phyloP scores from a whole-genome alignment of 2,797 vertebrate species.

The Enteromius unitaeniatus region DNA sequence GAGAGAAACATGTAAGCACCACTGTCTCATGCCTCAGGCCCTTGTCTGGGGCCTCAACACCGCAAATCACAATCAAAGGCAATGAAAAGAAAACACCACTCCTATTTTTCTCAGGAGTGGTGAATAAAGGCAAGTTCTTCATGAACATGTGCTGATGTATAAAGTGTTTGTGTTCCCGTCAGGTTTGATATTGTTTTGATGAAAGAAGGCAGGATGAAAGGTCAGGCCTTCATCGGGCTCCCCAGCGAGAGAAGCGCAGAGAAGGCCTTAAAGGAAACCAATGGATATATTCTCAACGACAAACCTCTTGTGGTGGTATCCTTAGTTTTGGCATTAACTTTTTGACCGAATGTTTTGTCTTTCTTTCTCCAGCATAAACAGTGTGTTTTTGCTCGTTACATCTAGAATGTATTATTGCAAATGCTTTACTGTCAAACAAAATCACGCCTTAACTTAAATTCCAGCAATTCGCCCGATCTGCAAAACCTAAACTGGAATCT shows the following conservation, averaged over 20 bases:
- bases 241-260: constrained; percentile 91
- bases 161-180: constrained; percentile 36
- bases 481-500: constrained; percentile 88
- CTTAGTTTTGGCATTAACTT: constrained; percentile 68
- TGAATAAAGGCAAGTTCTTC: constrained; percentile 35
- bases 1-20: constrained; percentile 93
- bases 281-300: constrained; percentile 92
- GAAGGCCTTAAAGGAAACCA: constrained; percentile 92
- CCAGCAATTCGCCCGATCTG: constrained; percentile 96
- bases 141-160: constrained; percentile 48
- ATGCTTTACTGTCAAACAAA: constrained; percentile 10
- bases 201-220: constrained; percentile 99
- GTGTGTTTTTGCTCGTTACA: background rate
- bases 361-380: background rate
- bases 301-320: constrained; percentile 98
- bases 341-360: background rate
- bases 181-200: constrained; percentile 98
- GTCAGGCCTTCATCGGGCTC: constrained; percentile 96
- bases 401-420: constrained; percentile 8
- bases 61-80: constrained; percentile 25
- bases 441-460: constrained; percentile 77
- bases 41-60: constrained; percentile 21
- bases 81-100: constrained; percentile 24
- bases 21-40: background rate
- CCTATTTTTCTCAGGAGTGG: background rate